A percentile compares a stretch with the other conserved stretches of the same genome.
These are phyloP conservation scores for Strigops habroptila DNA, from an alignment of 2,113 vertebrate species.

Conservation along the genomic window DNA sequence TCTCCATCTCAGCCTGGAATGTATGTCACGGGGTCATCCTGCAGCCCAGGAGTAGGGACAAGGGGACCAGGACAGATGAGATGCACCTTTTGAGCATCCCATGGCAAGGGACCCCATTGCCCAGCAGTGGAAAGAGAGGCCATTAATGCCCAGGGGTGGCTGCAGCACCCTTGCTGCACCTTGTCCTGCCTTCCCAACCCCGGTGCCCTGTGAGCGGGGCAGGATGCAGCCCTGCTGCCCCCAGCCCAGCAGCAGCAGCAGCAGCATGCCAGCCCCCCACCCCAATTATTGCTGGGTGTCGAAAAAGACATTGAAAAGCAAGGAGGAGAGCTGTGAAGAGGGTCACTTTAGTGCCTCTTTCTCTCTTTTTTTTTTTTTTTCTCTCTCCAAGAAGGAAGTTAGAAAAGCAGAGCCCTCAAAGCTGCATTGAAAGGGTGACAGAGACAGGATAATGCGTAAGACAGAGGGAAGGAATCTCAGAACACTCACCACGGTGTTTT, in stretches of 20 bases:
- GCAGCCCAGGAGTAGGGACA: accelerated
- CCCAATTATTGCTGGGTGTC: conserved; percentile 60
- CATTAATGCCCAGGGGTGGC: accelerated
- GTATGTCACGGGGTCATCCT: accelerated
- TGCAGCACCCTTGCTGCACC: not conserved
- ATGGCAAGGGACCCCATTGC: accelerated
- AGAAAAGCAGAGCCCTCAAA: conserved; percentile 75
- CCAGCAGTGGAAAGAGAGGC: not conserved
- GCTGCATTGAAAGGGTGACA: conserved; percentile 69
- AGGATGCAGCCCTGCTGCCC: not conserved
- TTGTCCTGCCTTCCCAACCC: not conserved
- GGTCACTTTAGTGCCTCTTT: conserved; percentile 69
- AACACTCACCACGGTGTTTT: conserved; percentile 67
- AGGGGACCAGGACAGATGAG: accelerated
- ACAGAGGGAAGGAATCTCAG: conserved; percentile 63
- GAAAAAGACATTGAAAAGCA: conserved; percentile 62
- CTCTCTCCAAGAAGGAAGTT: conserved; percentile 58
- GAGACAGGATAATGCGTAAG: conserved; percentile 61
- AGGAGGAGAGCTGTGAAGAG: conserved; percentile 67
- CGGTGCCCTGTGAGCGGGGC: accelerated
- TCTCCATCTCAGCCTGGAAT: too few species aligned
- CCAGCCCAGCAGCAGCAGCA: not conserved
- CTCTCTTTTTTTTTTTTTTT: not conserved
- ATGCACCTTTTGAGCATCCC: not conserved
- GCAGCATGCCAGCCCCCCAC: conserved; percentile 9